Percentiles rank a stretch among this genome's conserved stretches.
phyloP scores from a whole-genome alignment of 2,888 invertebrate genomes.

The Lochmaea capreae region DNA sequence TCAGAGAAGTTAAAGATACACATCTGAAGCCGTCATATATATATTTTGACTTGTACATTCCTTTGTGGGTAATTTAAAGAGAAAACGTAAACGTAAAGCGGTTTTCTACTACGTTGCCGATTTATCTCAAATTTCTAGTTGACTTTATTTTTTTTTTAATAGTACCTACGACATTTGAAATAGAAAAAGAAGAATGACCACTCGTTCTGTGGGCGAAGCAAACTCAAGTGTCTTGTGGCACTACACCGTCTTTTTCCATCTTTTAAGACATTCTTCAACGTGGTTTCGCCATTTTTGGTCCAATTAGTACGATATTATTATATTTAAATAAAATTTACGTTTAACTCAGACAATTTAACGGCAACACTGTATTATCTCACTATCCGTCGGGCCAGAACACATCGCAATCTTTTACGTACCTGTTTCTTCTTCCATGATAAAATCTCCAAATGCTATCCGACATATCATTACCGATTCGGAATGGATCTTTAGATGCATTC shows the following conservation, averaged over 20 bases:
- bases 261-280: too few species aligned
- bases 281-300: too few species aligned
- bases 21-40: constrained; percentile 61
- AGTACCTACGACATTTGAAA: background rate
- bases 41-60: constrained; percentile 58
- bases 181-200: background rate
- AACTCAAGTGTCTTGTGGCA: too few species aligned
- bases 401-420: constrained; percentile 41
- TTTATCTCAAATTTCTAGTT: background rate
- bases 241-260: too few species aligned
- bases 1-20: constrained; percentile 62
- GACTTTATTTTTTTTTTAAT: background rate
- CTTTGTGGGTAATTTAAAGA: constrained; percentile 59
- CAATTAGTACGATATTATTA: too few species aligned
- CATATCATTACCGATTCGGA: constrained; percentile 51
- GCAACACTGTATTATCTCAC: constrained; percentile 15
- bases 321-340: background rate
- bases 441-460: constrained; percentile 49
- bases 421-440: constrained; percentile 44
- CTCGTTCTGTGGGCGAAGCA: too few species aligned
- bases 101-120: constrained; percentile 39
- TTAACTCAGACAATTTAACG: background rate
- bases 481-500: constrained; percentile 35
- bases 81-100: constrained; percentile 47
- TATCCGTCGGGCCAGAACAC: constrained; percentile 2